Conservation (phyloP, 2,113 vertebrate genomes). For the Gambusia affinis region DNA sequence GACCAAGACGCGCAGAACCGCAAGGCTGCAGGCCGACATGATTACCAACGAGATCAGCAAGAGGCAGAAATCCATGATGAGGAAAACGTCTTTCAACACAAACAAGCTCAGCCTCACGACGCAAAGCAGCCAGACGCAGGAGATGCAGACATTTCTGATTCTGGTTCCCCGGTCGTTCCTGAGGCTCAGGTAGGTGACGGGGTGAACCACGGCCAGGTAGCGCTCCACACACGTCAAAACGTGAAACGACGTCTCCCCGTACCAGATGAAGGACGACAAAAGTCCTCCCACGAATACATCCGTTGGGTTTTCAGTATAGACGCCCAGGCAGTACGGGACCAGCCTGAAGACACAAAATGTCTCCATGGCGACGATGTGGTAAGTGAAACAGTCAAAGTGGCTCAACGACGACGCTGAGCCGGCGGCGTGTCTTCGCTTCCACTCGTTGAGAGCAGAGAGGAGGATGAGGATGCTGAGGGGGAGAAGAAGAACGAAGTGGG, state of each 20-base stretch:
- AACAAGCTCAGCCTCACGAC: not conserved
- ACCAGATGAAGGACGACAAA: not conserved
- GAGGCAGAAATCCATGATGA: not conserved
- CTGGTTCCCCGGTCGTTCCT: not conserved
- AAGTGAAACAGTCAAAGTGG: not conserved
- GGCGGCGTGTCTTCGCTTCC: not conserved
- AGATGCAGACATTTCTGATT: not conserved
- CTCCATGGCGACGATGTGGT: not conserved
- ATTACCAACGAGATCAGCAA: not conserved
- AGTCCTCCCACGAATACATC: accelerated
- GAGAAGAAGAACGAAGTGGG: not conserved
- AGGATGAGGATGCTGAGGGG: slow-evolving; percentile 7
- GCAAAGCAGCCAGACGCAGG: slow-evolving; percentile 11
- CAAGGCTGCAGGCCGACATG: slow-evolving; percentile 6
- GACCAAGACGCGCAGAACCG: slow-evolving; percentile 2
- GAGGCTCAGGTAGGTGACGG: slow-evolving; percentile 5
- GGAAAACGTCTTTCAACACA: not conserved
- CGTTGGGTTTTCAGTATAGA: not conserved
- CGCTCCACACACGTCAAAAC: slow-evolving; percentile 9
- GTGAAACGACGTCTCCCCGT: not conserved
- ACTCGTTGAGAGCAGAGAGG: not conserved
- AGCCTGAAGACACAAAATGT: not conserved
- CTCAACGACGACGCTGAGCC: no score
- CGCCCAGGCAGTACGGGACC: not conserved
- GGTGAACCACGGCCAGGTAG: slow-evolving; percentile 3